These are phyloP conservation scores for Melanostigma gelatinosum DNA, from an alignment of 2,113 vertebrate genomes.

Conservation along the genomic window DNA sequence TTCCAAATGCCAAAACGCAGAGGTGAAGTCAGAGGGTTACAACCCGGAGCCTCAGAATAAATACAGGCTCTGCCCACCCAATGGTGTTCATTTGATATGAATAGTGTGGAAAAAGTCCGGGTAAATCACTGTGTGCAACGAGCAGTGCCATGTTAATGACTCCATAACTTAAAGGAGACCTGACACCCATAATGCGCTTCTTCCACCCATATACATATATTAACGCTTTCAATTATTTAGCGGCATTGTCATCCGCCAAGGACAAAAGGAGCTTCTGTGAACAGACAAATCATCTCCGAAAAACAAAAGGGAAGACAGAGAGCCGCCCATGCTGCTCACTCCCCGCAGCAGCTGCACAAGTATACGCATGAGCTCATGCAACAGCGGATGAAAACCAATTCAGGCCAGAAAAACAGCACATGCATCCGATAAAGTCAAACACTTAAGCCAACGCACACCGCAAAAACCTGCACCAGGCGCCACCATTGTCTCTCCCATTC, in stretches of 20 bases:
- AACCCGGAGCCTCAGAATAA: background rate
- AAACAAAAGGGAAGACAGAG: too few relatives aligned
- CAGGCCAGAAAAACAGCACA: slow-evolving; percentile 40
- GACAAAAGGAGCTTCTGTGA: slow-evolving; percentile 11
- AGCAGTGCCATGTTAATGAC: slow-evolving; percentile 29
- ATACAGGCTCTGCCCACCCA: background rate
- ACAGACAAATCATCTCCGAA: background rate
- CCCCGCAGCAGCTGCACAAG: slow-evolving; percentile 59
- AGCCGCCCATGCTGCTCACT: slow-evolving; percentile 7
- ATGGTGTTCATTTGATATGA: slow-evolving; percentile 5
- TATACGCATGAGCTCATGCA: slow-evolving; percentile 42
- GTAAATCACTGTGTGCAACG: slow-evolving; percentile 25
- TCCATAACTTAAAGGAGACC: slow-evolving; percentile 39
- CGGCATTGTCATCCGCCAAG: slow-evolving; percentile 26
- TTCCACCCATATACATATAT: slow-evolving; percentile 31
- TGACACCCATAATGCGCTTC: slow-evolving; percentile 4
- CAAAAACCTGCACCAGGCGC: slow-evolving; percentile 48
- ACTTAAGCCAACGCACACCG: slow-evolving; percentile 1
- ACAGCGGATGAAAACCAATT: slow-evolving; percentile 63
- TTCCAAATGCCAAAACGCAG: slow-evolving; percentile 10
- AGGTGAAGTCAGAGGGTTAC: background rate
- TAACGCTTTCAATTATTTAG: slow-evolving; percentile 36
- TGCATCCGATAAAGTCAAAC: slow-evolving; percentile 35
- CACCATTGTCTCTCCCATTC: slow-evolving; percentile 74
- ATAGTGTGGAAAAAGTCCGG: background rate